These are phyloP conservation scores for Lathronympha strigana DNA, from an alignment of 2,888 invertebrate genomes.

Conservation along the genomic window DNA sequence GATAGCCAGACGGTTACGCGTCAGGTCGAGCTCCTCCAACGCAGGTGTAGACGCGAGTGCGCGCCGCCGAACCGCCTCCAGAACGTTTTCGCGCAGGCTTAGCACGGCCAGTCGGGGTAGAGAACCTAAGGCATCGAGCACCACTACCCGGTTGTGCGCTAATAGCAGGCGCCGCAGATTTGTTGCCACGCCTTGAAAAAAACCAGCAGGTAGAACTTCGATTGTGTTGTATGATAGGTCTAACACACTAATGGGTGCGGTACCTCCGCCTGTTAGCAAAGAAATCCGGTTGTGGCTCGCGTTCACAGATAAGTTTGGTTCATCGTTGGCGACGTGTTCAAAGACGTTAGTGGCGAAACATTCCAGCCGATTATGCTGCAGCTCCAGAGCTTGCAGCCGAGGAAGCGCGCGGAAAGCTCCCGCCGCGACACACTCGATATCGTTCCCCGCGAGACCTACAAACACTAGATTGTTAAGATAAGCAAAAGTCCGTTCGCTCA, in stretches of 20 bases:
- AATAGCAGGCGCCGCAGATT: constrained; percentile 68
- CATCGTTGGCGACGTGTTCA: constrained; percentile 84
- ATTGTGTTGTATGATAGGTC: constrained; percentile 87
- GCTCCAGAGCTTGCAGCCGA: constrained; percentile 87
- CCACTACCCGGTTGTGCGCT: constrained; percentile 83
- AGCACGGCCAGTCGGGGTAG: constrained; percentile 85
- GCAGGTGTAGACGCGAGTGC: constrained; percentile 83
- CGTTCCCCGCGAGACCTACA: constrained; percentile 91
- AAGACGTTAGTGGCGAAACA: constrained; percentile 86
- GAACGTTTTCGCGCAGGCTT: constrained; percentile 78
- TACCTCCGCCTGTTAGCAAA: constrained; percentile 56
- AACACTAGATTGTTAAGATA: constrained; percentile 89
- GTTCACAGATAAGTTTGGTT: constrained; percentile 87
- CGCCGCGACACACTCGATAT: constrained; percentile 86
- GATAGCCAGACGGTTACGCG: constrained; percentile 70
- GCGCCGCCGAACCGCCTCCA: constrained; percentile 55
- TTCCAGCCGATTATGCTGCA: constrained; percentile 88
- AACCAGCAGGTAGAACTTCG: constrained; percentile 80
- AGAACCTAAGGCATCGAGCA: constrained; percentile 74
- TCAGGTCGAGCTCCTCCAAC: constrained; percentile 59
- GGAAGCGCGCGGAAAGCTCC: constrained; percentile 89
- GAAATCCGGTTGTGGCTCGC: constrained; percentile 87
- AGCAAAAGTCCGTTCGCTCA: constrained; percentile 87
- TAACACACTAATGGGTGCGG: constrained; percentile 82
- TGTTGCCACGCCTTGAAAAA: constrained; percentile 76